phyloP scores from a whole-genome alignment of 2,113 vertebrate species.

The Rhodinocichla rosea region DNA sequence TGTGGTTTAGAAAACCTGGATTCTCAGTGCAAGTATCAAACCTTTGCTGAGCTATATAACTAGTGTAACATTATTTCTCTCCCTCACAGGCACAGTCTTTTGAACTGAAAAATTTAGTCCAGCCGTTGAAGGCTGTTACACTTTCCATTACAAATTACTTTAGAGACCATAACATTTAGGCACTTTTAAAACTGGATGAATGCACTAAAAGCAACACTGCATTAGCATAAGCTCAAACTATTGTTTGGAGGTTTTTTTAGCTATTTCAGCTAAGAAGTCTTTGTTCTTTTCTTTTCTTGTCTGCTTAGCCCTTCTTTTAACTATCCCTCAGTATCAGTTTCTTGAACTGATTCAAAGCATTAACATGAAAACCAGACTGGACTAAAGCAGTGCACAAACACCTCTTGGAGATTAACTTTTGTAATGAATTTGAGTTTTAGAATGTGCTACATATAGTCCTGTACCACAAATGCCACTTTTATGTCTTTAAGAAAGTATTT shows the following conservation, averaged over 20 bases:
- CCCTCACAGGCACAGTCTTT: neutral
- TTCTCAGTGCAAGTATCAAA: neutral
- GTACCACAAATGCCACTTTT: neutral
- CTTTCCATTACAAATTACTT: constrained; percentile 3
- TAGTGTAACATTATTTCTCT: neutral
- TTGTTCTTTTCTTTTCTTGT: neutral
- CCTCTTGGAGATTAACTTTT: neutral
- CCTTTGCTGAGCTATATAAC: neutral
- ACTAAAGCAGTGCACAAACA: neutral
- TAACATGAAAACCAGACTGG: neutral
- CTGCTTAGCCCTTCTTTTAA: neutral
- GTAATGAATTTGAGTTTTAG: neutral
- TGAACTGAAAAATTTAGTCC: constrained; percentile 18
- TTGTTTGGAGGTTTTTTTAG: neutral
- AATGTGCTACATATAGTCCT: neutral
- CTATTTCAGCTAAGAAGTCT: neutral
- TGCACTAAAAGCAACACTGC: neutral
- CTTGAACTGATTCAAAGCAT: neutral
- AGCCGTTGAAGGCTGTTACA: neutral
- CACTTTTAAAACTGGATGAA: neutral
- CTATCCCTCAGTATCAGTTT: neutral
- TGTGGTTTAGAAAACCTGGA: neutral
- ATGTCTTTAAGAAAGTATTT: neutral
- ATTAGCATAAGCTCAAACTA: neutral
- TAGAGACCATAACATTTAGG: neutral